Percentiles rank a stretch among this genome's conserved stretches.
Conservation (phyloP, 2,797 vertebrate genomes). For the Fistularia commersonii region DNA sequence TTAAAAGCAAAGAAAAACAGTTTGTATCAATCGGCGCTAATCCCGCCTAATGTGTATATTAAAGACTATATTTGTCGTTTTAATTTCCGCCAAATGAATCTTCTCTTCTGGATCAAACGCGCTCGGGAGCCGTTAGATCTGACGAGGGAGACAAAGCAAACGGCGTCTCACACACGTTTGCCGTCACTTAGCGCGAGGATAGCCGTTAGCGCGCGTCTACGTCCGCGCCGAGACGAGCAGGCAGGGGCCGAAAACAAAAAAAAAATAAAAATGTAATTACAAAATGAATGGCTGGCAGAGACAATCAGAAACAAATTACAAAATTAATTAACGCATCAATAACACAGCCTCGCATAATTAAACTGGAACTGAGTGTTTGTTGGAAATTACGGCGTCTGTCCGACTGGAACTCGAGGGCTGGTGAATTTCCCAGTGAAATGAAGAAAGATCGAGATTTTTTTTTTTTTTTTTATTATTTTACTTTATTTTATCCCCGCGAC, state of each 20-base stretch:
- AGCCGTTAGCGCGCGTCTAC: too few species aligned
- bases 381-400: constrained; percentile 34
- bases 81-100: constrained; percentile 34
- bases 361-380: constrained; percentile 32
- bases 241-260: constrained; percentile 3
- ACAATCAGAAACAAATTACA: constrained; percentile 59
- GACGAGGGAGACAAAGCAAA: constrained; percentile 16
- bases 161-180: constrained; percentile 9
- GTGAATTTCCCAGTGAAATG: constrained; percentile 25
- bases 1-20: constrained; percentile 1
- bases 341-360: constrained; percentile 54
- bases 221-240: background rate
- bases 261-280: constrained; percentile 33
- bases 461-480: constrained; percentile 36
- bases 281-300: constrained; percentile 35
- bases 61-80: constrained; percentile 28
- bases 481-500: constrained; percentile 31
- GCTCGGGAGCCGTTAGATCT: constrained; percentile 28
- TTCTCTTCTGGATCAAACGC: constrained; percentile 44
- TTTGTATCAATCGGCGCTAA: constrained; percentile 47
- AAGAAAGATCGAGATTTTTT: constrained; percentile 26
- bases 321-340: constrained; percentile 61
- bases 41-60: constrained; percentile 45
- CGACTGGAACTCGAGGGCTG: constrained; percentile 23
- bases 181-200: constrained; percentile 1